Conservation (phyloP, 2,888 invertebrate species). For the Capitulum mitella region DNA sequence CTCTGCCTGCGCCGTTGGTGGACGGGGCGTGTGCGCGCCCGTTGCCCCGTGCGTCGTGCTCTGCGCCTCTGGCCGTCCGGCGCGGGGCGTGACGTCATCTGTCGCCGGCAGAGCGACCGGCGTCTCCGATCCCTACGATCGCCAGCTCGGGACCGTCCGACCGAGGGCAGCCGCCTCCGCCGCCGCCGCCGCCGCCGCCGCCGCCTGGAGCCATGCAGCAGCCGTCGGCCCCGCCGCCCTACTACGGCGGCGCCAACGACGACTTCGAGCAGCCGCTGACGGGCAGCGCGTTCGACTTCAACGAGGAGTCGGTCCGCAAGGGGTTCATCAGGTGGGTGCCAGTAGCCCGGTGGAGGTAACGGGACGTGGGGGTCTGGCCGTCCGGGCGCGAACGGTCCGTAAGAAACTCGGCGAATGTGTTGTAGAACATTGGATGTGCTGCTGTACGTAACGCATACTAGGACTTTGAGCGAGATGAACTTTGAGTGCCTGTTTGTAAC, state of each 20-base stretch:
- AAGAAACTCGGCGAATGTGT: no score
- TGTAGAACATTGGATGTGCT: no score
- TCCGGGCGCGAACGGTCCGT: no score
- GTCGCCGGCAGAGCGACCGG: no score
- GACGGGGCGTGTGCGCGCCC: background rate
- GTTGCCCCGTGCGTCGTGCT: background rate
- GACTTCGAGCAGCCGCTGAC: background rate
- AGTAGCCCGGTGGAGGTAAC: no score
- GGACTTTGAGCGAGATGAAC: no score
- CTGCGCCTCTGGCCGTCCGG: background rate
- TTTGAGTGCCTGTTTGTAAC: no score
- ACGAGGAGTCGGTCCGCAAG: background rate
- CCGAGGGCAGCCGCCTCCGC: background rate
- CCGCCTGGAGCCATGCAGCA: background rate
- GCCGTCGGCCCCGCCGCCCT: background rate
- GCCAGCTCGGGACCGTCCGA: background rate
- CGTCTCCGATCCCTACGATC: background rate
- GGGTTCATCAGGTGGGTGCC: conserved; percentile 10
- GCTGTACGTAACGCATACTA: no score
- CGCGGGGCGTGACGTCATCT: no score
- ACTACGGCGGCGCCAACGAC: background rate
- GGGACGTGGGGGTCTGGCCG: no score
- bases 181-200: background rate
- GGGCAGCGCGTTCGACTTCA: conserved; percentile 12
- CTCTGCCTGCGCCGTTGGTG: background rate